Evolutionary conservation across 2,888 invertebrate genomes (phyloP).

Genomic region (Sympetrum striolatum): DNA sequence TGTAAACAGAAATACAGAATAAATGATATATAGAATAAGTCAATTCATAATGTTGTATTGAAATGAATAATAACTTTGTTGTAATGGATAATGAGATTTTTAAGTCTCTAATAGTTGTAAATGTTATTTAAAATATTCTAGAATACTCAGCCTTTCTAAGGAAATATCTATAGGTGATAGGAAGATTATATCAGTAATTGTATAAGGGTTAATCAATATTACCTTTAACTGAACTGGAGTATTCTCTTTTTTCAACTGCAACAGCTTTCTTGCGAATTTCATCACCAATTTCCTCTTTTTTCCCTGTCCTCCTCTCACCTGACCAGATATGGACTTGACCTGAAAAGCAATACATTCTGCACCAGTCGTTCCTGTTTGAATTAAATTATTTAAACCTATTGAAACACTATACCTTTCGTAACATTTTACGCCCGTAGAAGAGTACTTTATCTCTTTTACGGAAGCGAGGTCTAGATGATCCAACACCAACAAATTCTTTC

Average conservation of each 20-base stretch:
- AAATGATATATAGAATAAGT: too few relatives aligned
- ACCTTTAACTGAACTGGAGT: conserved; percentile 84
- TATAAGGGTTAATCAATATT: too few relatives aligned
- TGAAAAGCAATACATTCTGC: conserved; percentile 47
- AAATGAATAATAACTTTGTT: too few relatives aligned
- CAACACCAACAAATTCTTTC: conserved; percentile 64
- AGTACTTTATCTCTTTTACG: conserved; percentile 95
- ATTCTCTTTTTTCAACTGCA: conserved; percentile 83
- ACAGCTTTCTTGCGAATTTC: conserved; percentile 82
- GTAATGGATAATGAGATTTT: too few relatives aligned
- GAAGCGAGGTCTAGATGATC: conserved; percentile 71
- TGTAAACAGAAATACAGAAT: too few relatives aligned
- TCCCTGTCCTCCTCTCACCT: conserved; percentile 77
- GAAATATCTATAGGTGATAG: too few relatives aligned
- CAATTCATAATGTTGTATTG: too few relatives aligned
- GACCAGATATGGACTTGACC: conserved; percentile 74
- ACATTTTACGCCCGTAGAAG: conserved; percentile 94
- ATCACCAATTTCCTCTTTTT: conserved; percentile 85
- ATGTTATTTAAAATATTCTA: neutral
- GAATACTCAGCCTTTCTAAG: neutral
- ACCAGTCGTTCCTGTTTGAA: neutral
- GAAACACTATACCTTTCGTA: conserved; percentile 76
- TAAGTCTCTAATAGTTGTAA: too few relatives aligned
- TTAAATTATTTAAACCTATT: neutral
- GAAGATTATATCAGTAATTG: neutral